These are phyloP conservation scores for Chiloscyllium punctatum DNA, from an alignment of 2,797 vertebrate genomes.

Conservation along the genomic window DNA sequence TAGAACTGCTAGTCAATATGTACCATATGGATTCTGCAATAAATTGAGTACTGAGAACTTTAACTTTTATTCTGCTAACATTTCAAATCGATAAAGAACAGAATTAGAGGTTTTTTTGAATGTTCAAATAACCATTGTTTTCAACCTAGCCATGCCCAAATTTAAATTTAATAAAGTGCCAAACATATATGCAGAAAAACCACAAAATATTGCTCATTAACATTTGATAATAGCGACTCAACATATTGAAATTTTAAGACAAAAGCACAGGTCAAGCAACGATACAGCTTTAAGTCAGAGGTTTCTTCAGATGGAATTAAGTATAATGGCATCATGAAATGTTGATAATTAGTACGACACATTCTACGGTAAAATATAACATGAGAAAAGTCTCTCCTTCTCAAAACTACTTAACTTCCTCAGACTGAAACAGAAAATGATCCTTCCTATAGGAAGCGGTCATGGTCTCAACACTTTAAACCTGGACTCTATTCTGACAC, in stretches of 20 bases:
- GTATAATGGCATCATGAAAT: neutral
- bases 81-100: neutral
- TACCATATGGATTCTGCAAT: neutral
- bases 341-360: neutral
- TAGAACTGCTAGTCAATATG: neutral
- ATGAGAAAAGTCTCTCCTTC: neutral
- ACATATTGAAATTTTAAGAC: neutral
- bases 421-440: neutral
- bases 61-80: neutral
- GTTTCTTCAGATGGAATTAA: neutral
- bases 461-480: slow-evolving; percentile 28
- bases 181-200: neutral
- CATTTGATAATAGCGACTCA: neutral
- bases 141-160: neutral
- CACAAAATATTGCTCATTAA: slow-evolving; percentile 4
- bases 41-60: slow-evolving; percentile 1
- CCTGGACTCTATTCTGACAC: slow-evolving; percentile 32
- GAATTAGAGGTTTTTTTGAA: neutral
- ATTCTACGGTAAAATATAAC: neutral
- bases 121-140: neutral
- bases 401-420: neutral
- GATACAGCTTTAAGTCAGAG: neutral
- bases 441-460: neutral
- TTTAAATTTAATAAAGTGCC: neutral
- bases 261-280: neutral